phyloP scores from a whole-genome alignment of 2,888 invertebrate species.

The Harpalus rubripes region DNA sequence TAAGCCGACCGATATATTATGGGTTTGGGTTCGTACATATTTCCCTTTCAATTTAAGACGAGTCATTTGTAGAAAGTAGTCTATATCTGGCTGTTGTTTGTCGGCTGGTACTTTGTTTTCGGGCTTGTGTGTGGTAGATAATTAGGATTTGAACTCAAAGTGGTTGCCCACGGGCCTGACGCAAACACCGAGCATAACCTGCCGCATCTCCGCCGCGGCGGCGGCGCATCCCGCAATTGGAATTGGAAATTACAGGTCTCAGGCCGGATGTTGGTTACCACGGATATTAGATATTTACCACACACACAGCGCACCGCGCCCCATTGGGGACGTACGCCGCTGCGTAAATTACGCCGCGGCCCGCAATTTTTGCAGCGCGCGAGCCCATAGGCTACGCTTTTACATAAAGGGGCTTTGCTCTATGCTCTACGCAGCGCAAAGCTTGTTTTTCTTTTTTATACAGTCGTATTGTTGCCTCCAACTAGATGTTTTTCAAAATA shows the following conservation, averaged over 20 bases:
- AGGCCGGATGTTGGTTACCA: slow-evolving; percentile 63
- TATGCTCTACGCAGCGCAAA: slow-evolving; percentile 1
- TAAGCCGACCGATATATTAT: no score
- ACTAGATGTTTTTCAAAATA: slow-evolving; percentile 37
- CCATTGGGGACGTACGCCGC: slow-evolving; percentile 12
- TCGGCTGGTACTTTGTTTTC: no score
- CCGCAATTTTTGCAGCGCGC: slow-evolving; percentile 29
- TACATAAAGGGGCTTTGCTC: slow-evolving; percentile 36
- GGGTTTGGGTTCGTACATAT: no score
- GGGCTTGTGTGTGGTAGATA: slow-evolving; percentile 68
- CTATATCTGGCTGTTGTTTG: no score
- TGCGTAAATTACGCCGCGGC: slow-evolving; percentile 48
- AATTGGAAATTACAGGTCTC: slow-evolving; percentile 67
- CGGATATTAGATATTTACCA: slow-evolving; percentile 67
- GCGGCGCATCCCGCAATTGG: slow-evolving; percentile 62
- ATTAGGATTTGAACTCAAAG: slow-evolving; percentile 74
- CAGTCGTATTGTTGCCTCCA: slow-evolving; percentile 11
- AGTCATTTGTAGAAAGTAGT: no score
- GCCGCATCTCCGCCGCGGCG: slow-evolving; percentile 52
- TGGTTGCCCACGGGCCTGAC: slow-evolving; percentile 71
- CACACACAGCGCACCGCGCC: slow-evolving; percentile 30
- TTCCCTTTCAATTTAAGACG: no score
- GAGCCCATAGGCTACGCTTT: slow-evolving; percentile 23
- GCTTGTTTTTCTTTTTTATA: slow-evolving; percentile 42
- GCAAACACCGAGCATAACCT: slow-evolving; percentile 67